phyloP scores from a whole-genome alignment of 1,140 invertebrate genomes.

The Tribolium madens region DNA sequence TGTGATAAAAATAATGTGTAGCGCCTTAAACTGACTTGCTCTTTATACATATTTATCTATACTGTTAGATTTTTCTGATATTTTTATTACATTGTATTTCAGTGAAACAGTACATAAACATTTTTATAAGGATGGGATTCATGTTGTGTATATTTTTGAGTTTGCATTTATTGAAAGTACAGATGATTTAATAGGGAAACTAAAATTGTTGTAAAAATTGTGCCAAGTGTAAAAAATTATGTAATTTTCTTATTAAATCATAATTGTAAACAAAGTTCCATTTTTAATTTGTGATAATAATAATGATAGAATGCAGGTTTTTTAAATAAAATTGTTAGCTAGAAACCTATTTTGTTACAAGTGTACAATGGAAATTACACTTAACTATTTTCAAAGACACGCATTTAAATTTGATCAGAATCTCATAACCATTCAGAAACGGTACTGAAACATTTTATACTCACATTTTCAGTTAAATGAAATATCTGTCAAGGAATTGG shows the following conservation, averaged over 20 bases:
- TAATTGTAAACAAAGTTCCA: slow-evolving; percentile 6
- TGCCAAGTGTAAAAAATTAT: slow-evolving; percentile 13
- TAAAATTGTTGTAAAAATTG: background rate
- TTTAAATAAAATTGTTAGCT: slow-evolving; percentile 20
- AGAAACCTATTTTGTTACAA: slow-evolving; percentile 33
- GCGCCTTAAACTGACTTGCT: slow-evolving; percentile 51
- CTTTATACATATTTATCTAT: slow-evolving; percentile 47
- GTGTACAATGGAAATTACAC: background rate
- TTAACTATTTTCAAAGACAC: background rate
- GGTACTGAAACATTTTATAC: background rate
- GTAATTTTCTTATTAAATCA: slow-evolving; percentile 23
- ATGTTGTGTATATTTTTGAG: slow-evolving; percentile 3
- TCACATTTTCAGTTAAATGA: background rate
- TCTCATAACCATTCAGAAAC: background rate
- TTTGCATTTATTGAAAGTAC: slow-evolving; percentile 15
- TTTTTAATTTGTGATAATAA: slow-evolving; percentile 38
- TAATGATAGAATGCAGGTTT: background rate
- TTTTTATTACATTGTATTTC: slow-evolving; percentile 36
- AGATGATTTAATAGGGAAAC: slow-evolving; percentile 24
- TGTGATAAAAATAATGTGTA: slow-evolving; percentile 50
- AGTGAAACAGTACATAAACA: slow-evolving; percentile 33
- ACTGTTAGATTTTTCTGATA: slow-evolving; percentile 42
- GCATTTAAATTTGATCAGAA: too few species aligned
- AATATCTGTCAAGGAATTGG: slow-evolving; percentile 42
- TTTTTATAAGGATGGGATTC: slow-evolving; percentile 29